Percentiles rank a stretch among this genome's conserved stretches.
These are phyloP conservation scores for Microchirus variegatus DNA, from an alignment of 2,797 vertebrate species.

Conservation along the genomic window DNA sequence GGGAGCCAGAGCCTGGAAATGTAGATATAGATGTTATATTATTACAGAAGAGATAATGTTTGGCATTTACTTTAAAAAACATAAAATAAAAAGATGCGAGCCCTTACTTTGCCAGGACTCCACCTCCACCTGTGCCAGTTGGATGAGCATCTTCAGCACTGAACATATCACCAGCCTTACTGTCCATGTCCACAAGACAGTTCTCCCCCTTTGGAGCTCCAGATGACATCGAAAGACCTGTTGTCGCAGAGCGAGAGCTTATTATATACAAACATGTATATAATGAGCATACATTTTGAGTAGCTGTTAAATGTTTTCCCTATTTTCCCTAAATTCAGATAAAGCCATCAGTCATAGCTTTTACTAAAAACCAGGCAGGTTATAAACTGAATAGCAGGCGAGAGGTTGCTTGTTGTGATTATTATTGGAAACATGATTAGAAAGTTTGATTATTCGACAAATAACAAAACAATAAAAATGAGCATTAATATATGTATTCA, in stretches of 20 bases:
- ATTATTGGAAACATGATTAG: too few relatives aligned
- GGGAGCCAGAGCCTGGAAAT: conserved; percentile 80
- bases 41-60: too few relatives aligned
- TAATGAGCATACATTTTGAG: background rate
- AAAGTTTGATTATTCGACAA: too few relatives aligned
- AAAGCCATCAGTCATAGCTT: too few relatives aligned
- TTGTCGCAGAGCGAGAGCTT: conserved; percentile 9
- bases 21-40: conserved; percentile 3
- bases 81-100: background rate
- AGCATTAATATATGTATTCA: too few relatives aligned
- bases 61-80: background rate
- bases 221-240: conserved; percentile 53
- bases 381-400: too few relatives aligned
- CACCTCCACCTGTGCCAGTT: conserved; percentile 71
- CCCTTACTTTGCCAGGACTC: conserved; percentile 74
- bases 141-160: conserved; percentile 74
- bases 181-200: conserved; percentile 79
- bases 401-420: too few relatives aligned
- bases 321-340: too few relatives aligned
- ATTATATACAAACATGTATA: background rate
- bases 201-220: conserved; percentile 70
- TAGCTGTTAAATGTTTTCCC: too few relatives aligned
- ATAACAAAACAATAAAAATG: too few relatives aligned
- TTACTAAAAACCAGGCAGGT: too few relatives aligned
- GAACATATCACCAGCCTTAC: conserved; percentile 80